Percentiles rank a stretch among this genome's conserved stretches.
phyloP scores from a whole-genome alignment of 2,113 vertebrate genomes.

The Pandion haliaetus region DNA sequence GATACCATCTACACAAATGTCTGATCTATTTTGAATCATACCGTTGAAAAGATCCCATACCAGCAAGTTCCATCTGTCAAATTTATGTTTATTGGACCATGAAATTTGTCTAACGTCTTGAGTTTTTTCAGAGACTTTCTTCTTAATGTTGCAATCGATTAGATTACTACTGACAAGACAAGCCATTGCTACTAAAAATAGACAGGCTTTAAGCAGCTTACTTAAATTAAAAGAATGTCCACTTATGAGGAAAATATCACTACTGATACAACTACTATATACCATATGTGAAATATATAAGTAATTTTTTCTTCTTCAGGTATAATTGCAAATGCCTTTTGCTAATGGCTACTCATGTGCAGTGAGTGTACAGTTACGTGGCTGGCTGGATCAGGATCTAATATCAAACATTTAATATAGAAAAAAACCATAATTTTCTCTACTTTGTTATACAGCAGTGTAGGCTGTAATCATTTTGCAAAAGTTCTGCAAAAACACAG shows the following conservation, averaged over 20 bases:
- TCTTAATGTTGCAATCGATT: background rate
- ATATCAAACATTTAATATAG: background rate
- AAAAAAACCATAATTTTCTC: background rate
- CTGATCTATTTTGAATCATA: background rate
- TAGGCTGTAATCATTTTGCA: background rate
- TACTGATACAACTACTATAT: background rate
- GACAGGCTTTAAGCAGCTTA: background rate
- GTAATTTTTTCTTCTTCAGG: background rate
- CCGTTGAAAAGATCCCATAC: background rate
- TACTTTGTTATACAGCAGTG: background rate
- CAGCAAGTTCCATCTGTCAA: slow-evolving; percentile 24
- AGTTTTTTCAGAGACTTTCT: background rate
- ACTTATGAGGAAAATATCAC: background rate
- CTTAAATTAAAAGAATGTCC: background rate
- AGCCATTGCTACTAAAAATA: background rate
- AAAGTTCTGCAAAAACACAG: background rate
- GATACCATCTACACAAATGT: background rate
- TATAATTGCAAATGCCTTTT: background rate
- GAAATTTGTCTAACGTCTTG: background rate
- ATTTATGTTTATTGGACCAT: background rate
- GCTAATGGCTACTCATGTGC: background rate
- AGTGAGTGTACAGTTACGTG: background rate
- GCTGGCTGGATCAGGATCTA: background rate
- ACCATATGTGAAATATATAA: background rate
- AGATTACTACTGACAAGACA: background rate